Conservation (phyloP, 1,140 invertebrate species). For the Papilio helenus region DNA sequence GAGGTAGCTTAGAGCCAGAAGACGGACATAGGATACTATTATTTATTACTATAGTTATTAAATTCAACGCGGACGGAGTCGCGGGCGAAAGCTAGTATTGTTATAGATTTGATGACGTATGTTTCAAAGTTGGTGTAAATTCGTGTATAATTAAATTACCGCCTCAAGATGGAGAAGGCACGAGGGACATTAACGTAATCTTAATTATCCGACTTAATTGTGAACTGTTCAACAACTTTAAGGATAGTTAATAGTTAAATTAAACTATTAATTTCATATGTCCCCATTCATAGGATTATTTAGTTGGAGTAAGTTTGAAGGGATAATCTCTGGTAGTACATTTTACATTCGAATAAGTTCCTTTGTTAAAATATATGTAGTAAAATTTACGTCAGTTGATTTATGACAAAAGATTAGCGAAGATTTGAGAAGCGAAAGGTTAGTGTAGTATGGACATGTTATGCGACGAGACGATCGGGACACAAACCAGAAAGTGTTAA, state of each 20-base stretch:
- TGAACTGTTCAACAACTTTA: slow-evolving; percentile 17
- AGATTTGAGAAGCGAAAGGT: no score
- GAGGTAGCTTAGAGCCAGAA: no score
- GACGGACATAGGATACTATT: no score
- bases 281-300: slow-evolving; percentile 1
- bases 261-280: slow-evolving; percentile 12
- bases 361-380: not conserved
- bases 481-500: no score
- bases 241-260: slow-evolving; percentile 5
- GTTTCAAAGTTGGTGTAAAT: not conserved
- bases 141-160: slow-evolving; percentile 8
- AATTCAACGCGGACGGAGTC: no score
- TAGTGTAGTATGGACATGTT: no score
- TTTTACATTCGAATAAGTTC: not conserved
- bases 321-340: not conserved
- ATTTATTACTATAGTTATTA: no score
- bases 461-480: no score
- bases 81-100: not conserved
- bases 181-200: slow-evolving; percentile 13
- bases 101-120: not conserved
- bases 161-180: slow-evolving; percentile 4
- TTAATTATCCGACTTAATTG: not conserved
- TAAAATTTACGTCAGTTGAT: no score
- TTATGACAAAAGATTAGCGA: no score
- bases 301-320: not conserved